Evolutionary conservation across 2,797 vertebrate species (phyloP), one percentile per base, ranked within the genome.

Genomic region (Paratrypauchen microcephalus): DNA sequence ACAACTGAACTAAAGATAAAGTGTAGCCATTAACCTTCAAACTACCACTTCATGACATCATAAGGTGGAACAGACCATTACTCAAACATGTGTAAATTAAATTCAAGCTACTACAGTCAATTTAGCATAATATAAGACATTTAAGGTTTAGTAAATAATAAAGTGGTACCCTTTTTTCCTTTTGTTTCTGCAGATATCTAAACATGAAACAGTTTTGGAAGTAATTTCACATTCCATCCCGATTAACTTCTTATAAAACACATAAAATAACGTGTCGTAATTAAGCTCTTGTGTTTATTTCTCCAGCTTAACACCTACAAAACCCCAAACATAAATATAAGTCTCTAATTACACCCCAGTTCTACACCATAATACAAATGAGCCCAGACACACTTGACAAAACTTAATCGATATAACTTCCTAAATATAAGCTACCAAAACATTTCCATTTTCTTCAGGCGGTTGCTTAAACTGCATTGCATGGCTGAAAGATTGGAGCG

Each of bases 391-490:
- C 12, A 57, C 36, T 2, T 64, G 3, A 26, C 45, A 64, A 64
- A 76, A 67, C 56, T 60, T 8, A 16, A 36, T 36, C 32, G 32
- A 36, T 36, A 36, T 9, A 26, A 55, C 66, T 65, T 12, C 52
- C 58, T 71, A 76, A 21, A 56, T 24, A 6, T 69, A 24, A 74
- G 69, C 45, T 28, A 30, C n/a, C n/a, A n/a, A n/a, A n/a, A 65
- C 30, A 68, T 56, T 18, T 63, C 7, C 23, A 24, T 66, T 82
- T 78, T 60, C 68, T 18, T 18, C 21, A 61, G 19, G 62, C 26
- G 4, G 72, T 32, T 64, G 64, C 26, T 26, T 24, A 55, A 76
- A 65, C 9, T 36, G 19, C 55, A 55, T 65, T 41, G 47, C 52
- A n/a, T 69, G 50, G 56, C 68, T 61, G 63, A 69, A 57, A 57